Percentiles rank a stretch among this genome's conserved stretches.
Evolutionary conservation across 2,113 vertebrate species (phyloP).

Genomic region (Triplophysa dalaica): DNA sequence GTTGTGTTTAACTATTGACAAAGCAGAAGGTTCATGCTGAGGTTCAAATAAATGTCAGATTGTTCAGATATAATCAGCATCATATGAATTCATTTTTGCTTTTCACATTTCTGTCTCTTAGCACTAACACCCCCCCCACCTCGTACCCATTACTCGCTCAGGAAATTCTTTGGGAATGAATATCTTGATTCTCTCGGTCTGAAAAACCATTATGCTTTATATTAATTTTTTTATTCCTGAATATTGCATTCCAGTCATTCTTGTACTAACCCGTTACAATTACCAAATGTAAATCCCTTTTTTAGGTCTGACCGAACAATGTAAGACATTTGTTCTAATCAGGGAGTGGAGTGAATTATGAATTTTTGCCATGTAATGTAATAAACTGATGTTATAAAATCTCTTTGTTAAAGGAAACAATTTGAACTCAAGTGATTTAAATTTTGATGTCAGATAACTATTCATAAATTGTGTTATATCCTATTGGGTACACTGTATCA

Average conservation of each 20-base stretch:
- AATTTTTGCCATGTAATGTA: conserved; percentile 65
- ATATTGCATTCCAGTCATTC: conserved; percentile 68
- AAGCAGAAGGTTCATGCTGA: background rate
- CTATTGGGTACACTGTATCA: too few relatives aligned
- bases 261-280: conserved; percentile 64
- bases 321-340: conserved; percentile 68
- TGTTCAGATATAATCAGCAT: too few relatives aligned
- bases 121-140: conserved; percentile 52
- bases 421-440: conserved; percentile 67
- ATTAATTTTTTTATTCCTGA: conserved; percentile 50
- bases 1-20: background rate
- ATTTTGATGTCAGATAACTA: conserved; percentile 35
- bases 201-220: conserved; percentile 49
- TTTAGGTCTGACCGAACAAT: conserved; percentile 60
- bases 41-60: background rate
- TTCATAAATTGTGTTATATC: too few relatives aligned
- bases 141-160: conserved; percentile 58
- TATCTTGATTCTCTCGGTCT: conserved; percentile 58
- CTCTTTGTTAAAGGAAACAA: conserved; percentile 50
- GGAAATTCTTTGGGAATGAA: conserved; percentile 65
- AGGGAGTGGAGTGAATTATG: conserved; percentile 60
- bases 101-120: background rate
- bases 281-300: conserved; percentile 58
- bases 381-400: conserved; percentile 59
- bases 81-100: background rate